phyloP scores from a whole-genome alignment of 2,113 vertebrate species.

The Petrocephalus zakoni region DNA sequence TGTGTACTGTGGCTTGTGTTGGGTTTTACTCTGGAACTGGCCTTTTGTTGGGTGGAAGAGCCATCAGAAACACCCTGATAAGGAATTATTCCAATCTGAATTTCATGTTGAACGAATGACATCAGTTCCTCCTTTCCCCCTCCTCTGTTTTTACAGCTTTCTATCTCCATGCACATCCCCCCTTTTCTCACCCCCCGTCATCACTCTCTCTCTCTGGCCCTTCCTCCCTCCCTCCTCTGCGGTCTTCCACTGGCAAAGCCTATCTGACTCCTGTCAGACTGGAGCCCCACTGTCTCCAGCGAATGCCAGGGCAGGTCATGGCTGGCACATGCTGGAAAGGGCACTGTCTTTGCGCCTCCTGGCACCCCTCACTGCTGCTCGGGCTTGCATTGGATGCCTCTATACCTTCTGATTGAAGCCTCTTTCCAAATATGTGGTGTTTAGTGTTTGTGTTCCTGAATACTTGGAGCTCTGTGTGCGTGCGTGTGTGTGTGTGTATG shows the following conservation, averaged over 20 bases:
- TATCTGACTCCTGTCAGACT: slow-evolving; percentile 36
- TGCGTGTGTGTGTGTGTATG: neutral
- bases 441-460: slow-evolving; percentile 20
- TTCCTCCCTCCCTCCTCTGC: neutral
- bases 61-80: neutral
- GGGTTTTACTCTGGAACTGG: neutral
- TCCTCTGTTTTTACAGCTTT: neutral
- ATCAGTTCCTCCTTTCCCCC: neutral
- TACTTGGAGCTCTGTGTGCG: neutral
- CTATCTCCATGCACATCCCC: neutral
- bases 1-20: neutral
- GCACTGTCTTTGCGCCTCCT: neutral
- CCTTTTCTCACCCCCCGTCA: neutral
- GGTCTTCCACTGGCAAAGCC: slow-evolving; percentile 36
- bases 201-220: neutral
- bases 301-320: slow-evolving; percentile 24
- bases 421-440: slow-evolving; percentile 28
- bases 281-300: slow-evolving; percentile 17
- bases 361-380: neutral
- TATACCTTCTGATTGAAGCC: neutral
- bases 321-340: slow-evolving; percentile 11
- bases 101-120: neutral
- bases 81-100: neutral
- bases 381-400: neutral
- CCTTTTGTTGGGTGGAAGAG: neutral